Conservation (phyloP, 2,888 invertebrate genomes). For the Esperia sulphurella region DNA sequence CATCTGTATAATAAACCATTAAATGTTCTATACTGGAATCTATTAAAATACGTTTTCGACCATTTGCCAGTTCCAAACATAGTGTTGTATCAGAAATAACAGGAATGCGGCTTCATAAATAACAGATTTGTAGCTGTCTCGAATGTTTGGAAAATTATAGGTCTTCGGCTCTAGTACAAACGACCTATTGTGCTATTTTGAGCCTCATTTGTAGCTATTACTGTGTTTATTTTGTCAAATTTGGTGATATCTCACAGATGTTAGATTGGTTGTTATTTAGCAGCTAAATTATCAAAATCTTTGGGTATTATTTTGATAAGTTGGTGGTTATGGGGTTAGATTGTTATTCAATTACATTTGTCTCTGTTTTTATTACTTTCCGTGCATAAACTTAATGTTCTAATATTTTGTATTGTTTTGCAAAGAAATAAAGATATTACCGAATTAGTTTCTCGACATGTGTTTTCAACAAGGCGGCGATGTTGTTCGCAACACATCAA, state of each 20-base stretch:
- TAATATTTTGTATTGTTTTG: too few species aligned
- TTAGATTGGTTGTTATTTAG: background rate
- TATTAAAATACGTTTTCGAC: background rate
- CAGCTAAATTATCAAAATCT: background rate
- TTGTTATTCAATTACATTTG: too few species aligned
- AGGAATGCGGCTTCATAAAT: constrained; percentile 13
- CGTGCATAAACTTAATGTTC: too few species aligned
- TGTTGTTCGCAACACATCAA: too few species aligned
- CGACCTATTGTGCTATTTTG: constrained; percentile 6
- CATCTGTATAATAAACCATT: background rate
- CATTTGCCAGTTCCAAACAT: background rate
- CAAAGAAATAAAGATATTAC: too few species aligned
- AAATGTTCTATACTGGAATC: background rate
- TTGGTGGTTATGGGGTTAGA: too few species aligned
- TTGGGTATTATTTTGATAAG: too few species aligned
- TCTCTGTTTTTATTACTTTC: too few species aligned
- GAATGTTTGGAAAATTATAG: constrained; percentile 8
- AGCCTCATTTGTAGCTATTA: constrained; percentile 11
- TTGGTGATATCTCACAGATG: constrained; percentile 1
- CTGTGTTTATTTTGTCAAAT: constrained; percentile 12
- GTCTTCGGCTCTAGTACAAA: background rate
- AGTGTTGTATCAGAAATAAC: background rate
- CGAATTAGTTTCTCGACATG: too few species aligned
- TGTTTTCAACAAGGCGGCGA: too few species aligned
- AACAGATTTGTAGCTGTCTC: constrained; percentile 11